Base-by-base conservation (phyloP, 2,113 vertebrate species). In the Haemorhous mexicanus region DNA sequence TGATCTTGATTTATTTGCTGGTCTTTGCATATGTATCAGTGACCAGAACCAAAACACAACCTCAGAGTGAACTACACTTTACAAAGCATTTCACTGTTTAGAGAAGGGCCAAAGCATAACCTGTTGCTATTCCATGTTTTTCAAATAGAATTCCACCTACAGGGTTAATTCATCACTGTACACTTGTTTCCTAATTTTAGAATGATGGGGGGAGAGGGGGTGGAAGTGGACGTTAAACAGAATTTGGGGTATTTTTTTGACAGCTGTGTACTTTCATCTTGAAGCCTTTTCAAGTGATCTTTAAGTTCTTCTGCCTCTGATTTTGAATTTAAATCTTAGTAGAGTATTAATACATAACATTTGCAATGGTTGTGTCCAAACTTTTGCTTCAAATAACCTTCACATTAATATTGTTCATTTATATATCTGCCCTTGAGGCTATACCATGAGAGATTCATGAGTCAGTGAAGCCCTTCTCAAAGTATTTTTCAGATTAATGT, bases 141-240 rank as follows among this genome's bases (percentile, higher is more conserved):
- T 27, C 61, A 78, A 8, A 52, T 49, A 75, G 50, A 49, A 28
- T 90, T 82, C 18, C 26, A n/a, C 35, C 11, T 50, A 56, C 4
- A 30, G 35, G 10, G 23, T 50, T 53, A 75, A 90, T 66, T 79
- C 9, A 33, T 59, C 47, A 50, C 5, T 82, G 15, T 23, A 43
- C 8, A 6, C 20, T 72, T 35, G 13, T 59, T 72, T 19, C 43
- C 23, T 83, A 32, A 58, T 46, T 75, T 83, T 67, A n/a, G 53
- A 53, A 63, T 11, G 26, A 49, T 43, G 27, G 8, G 6, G 4
- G 7, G 10, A 26, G 21, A 32, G 7, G 7, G 2, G 3, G 1
- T 1, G 4, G 33, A 76, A 63, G 1, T 47, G n/a, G 44, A 20
- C 41, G 33, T 37, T 55, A 47, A 90, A 41, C n/a, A 43, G 49